Evolutionary conservation across 2,888 invertebrate genomes (phyloP), one percentile per base, ranked within the genome.

Genomic region (Caenorhabditis imperialis): DNA sequence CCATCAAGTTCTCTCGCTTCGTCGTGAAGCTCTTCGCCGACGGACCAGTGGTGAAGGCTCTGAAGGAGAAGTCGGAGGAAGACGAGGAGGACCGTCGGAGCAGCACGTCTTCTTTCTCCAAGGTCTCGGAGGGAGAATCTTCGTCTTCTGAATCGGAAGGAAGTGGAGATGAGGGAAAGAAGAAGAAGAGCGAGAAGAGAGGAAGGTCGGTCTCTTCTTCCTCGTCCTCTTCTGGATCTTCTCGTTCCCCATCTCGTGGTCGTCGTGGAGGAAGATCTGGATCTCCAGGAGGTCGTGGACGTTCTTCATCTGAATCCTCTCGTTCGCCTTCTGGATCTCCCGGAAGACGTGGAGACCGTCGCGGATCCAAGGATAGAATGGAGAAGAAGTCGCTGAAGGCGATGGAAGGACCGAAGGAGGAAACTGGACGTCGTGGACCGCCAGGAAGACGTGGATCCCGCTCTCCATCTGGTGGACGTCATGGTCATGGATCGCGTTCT

Each of bases 71-170:
- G 14, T n/a, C 23, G 5, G 58, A 58, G 3, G 57, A 53, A 2
- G 67, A 67, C 1, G 58, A 58, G 2, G 44, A 48, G 12, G 57
- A 51, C 35, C 42, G 51, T 6, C 50, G 27, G 12, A 58, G 58
- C 45, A 60, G 60, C 58, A 69, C 44, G 22, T 69, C 70, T n/a
- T 70, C 70, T 35, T 70, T 70, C 37, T 42, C 61, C 10, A 70
- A 61, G 35, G 61, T 70, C 7, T 70, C 70, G 20, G 53, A 44
- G 37, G 38, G 25, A n/a, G 30, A 30, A 14, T 67, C 67, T 58
- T 61, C 61, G 16, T 69, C 70, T 37, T 57, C 57, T 3, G 48
- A 22, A 25, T 62, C 61, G 14, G 60, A 53, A 18, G 40, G 55
- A 27, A 35, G 50, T 22, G 53, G 33, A 14, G 44, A 44, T 7